These are phyloP conservation scores for Mesorhabditis sp. DNA, from an alignment of 2,888 invertebrate species.

Conservation along the genomic window DNA sequence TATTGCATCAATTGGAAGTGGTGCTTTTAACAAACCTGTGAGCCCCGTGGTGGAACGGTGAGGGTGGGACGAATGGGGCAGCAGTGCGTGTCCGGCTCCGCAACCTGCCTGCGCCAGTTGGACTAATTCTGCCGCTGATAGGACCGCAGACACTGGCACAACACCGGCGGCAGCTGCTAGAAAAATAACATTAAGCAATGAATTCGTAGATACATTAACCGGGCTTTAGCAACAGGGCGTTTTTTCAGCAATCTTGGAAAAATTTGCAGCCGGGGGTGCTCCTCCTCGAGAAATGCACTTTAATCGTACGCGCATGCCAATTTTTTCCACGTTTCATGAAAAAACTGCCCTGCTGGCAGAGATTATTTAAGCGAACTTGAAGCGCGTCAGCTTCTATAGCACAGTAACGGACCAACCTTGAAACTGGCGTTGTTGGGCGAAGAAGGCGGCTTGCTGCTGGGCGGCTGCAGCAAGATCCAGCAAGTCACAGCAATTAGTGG, in stretches of 20 bases:
- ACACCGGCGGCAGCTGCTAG: background rate
- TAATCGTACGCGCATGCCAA: too few relatives aligned
- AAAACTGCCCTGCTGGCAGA: too few relatives aligned
- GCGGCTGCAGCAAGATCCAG: constrained; percentile 16
- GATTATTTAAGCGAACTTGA: too few relatives aligned
- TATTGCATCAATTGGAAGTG: background rate
- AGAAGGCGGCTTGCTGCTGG: constrained; percentile 11
- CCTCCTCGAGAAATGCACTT: too few relatives aligned
- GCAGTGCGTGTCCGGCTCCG: background rate
- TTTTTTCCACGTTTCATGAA: too few relatives aligned
- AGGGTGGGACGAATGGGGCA: constrained; percentile 1
- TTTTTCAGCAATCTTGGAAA: too few relatives aligned
- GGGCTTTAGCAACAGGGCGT: too few relatives aligned
- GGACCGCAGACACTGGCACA: background rate
- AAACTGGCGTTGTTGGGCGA: constrained; percentile 18
- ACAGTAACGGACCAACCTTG: constrained; percentile 5
- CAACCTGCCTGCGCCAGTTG: constrained; percentile 3
- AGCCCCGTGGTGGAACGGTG: constrained; percentile 1
- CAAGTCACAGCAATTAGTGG: constrained; percentile 17
- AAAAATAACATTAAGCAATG: too few relatives aligned
- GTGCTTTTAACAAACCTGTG: background rate
- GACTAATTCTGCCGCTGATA: background rate
- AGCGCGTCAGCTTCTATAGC: background rate
- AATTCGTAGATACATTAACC: too few relatives aligned
- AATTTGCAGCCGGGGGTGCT: too few relatives aligned